Evolutionary conservation across 2,888 invertebrate genomes (phyloP).

Genomic region (Ophion costatus): DNA sequence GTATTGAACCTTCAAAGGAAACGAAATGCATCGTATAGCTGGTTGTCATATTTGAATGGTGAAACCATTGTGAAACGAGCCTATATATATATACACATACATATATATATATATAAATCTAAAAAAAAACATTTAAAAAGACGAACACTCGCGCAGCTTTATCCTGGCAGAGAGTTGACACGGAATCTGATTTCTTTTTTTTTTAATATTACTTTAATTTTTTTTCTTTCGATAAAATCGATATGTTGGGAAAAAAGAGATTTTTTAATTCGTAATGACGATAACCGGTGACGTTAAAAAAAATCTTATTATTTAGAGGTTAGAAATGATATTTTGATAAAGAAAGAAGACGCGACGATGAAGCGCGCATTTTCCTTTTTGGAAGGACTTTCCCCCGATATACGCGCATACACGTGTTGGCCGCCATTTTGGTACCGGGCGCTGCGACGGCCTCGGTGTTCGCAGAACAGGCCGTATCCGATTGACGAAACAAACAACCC

Average conservation of each 20-base stretch:
- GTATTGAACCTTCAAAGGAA: slow-evolving; percentile 7
- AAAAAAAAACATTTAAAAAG: slow-evolving; percentile 14
- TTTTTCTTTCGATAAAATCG: slow-evolving; percentile 62
- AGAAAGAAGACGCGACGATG: neutral
- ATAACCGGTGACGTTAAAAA: slow-evolving; percentile 62
- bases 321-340: slow-evolving; percentile 60
- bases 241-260: slow-evolving; percentile 40
- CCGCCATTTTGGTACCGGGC: slow-evolving; percentile 60
- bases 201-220: slow-evolving; percentile 32
- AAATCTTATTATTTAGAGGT: slow-evolving; percentile 52
- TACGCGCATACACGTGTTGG: slow-evolving; percentile 25
- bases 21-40: slow-evolving; percentile 36
- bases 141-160: slow-evolving; percentile 58
- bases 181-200: slow-evolving; percentile 30
- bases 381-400: slow-evolving; percentile 48
- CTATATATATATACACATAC: slow-evolving; percentile 24
- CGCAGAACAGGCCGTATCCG: slow-evolving; percentile 55
- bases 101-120: neutral
- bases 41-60: slow-evolving; percentile 46
- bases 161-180: slow-evolving; percentile 51
- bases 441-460: slow-evolving; percentile 33
- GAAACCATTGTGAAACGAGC: slow-evolving; percentile 46
- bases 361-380: slow-evolving; percentile 33
- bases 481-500: slow-evolving; percentile 22
- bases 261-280: slow-evolving; percentile 60